Evolutionary conservation across 2,113 vertebrate genomes (phyloP).

Genomic region (Calidris pugnax): DNA sequence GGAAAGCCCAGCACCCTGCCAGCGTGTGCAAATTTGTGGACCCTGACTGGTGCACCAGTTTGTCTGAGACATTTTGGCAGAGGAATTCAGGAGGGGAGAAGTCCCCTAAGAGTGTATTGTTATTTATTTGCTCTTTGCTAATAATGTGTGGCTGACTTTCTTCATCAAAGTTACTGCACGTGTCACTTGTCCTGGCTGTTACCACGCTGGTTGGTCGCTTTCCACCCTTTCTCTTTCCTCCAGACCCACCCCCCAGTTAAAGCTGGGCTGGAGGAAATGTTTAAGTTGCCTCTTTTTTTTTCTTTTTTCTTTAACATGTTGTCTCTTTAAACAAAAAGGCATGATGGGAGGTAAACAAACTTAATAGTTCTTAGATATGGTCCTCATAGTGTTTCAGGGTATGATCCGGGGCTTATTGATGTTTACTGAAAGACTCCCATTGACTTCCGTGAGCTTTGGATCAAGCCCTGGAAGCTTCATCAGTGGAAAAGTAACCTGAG

Average conservation of each 20-base stretch:
- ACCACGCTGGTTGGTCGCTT: neutral
- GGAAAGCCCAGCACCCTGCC: neutral
- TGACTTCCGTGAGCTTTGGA: neutral
- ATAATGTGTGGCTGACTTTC: neutral
- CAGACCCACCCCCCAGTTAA: rapidly evolving
- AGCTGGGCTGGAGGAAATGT: neutral
- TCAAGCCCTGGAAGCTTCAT: conserved; percentile 22
- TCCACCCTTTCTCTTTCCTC: neutral
- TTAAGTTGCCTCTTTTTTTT: neutral
- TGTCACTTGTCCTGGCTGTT: neutral
- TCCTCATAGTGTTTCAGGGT: neutral
- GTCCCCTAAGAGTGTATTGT: neutral
- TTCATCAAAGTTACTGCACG: neutral
- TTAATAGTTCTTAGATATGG: neutral
- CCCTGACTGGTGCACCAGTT: neutral
- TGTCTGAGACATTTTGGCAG: neutral
- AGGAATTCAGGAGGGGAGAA: neutral
- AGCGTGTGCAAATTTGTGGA: neutral
- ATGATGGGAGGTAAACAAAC: conserved; percentile 30
- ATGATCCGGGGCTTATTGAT: conserved; percentile 20
- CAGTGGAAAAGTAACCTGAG: conserved; percentile 61
- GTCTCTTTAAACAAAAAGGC: conserved; percentile 35
- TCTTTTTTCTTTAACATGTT: neutral
- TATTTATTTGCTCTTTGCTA: neutral
- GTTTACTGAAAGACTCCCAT: conserved; percentile 6